Conservation (phyloP, 2,797 vertebrate genomes). For the Clarias pachynema region DNA sequence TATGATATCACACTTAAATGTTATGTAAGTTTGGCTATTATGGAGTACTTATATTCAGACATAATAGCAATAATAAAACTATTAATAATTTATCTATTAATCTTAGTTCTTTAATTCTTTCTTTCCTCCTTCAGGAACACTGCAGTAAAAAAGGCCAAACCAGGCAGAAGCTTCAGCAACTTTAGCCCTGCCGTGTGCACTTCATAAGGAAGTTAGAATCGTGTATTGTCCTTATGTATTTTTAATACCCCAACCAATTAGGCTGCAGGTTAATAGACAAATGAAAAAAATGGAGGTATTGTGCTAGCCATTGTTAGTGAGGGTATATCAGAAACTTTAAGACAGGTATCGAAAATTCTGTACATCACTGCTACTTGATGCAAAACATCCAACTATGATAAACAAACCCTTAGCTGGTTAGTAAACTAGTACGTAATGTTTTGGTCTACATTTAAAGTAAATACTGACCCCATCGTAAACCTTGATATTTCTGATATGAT, state of each 20-base stretch:
- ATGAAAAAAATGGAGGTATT: background rate
- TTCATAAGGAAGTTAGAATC: no score
- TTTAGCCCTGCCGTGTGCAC: no score
- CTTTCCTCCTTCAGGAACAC: no score
- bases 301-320: background rate
- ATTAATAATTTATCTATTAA: no score
- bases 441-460: background rate
- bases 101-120: no score
- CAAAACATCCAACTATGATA: background rate
- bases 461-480: conserved; percentile 84
- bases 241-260: background rate
- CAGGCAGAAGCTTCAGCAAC: no score
- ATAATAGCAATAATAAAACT: no score
- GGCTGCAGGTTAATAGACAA: background rate
- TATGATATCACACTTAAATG: no score
- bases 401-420: background rate
- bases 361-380: background rate
- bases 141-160: no score
- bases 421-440: background rate
- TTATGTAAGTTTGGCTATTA: no score
- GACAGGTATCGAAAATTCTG: background rate
- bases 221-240: no score
- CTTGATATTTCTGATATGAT: conserved; percentile 79
- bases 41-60: no score
- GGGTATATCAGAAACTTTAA: background rate